These are phyloP conservation scores for Cancer borealis DNA, from an alignment of 2,888 invertebrate genomes.

Conservation along the genomic window DNA sequence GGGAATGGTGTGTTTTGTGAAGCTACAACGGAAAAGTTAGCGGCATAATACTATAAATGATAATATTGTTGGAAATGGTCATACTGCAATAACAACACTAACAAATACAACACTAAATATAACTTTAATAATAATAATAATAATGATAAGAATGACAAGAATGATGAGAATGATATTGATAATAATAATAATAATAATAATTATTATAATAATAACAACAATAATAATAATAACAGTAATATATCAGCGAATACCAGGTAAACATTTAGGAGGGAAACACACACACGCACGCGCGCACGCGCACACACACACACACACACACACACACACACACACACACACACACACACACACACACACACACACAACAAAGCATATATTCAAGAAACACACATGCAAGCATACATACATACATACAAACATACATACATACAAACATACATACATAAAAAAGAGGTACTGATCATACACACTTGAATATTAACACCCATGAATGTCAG, in stretches of 20 bases:
- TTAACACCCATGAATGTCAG: not conserved
- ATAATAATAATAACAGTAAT: constrained; percentile 14
- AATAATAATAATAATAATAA: constrained; percentile 25
- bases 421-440: not conserved
- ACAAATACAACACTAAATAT: not conserved
- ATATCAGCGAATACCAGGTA: not conserved
- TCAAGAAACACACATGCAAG: not conserved
- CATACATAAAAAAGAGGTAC: not conserved
- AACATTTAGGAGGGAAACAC: not conserved
- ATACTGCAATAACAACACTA: not conserved
- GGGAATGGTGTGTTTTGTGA: not conserved
- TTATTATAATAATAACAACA: not conserved
- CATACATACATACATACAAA: not conserved
- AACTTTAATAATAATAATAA: not conserved
- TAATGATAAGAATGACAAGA: not conserved
- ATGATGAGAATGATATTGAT: not conserved
- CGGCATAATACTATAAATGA: not conserved
- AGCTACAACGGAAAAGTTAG: not conserved
- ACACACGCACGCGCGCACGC: not conserved
- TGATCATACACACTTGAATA: not conserved
- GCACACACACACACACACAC: not conserved
- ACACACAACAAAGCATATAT: not conserved
- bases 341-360: not conserved
- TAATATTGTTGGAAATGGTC: not conserved
- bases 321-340: not conserved